A percentile compares a stretch with the other conserved stretches of the same genome.
These are phyloP conservation scores for Branchipolynoe longqiensis DNA, from an alignment of 2,888 invertebrate species.

Conservation along the genomic window DNA sequence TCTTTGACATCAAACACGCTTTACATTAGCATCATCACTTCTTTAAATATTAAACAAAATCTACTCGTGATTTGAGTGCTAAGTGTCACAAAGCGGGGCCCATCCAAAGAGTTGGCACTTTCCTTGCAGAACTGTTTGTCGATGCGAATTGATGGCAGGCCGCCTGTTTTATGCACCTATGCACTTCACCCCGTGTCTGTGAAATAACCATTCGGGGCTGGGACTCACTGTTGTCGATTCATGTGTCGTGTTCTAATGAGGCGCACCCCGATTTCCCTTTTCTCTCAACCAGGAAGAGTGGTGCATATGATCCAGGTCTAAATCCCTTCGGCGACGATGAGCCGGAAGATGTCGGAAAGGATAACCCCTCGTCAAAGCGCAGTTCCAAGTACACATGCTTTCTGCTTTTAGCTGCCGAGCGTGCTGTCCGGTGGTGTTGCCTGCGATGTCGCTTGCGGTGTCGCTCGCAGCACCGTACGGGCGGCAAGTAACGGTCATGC, in stretches of 20 bases:
- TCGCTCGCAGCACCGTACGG: neutral
- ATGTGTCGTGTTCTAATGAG: constrained; percentile 20
- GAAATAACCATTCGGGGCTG: neutral
- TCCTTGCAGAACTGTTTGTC: neutral
- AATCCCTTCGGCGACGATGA: constrained; percentile 60
- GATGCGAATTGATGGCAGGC: too few relatives aligned
- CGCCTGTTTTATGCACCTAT: too few relatives aligned
- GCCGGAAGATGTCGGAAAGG: constrained; percentile 51
- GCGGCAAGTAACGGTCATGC: neutral
- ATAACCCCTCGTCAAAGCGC: neutral
- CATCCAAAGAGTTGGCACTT: constrained; percentile 10
- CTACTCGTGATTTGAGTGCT: too few relatives aligned
- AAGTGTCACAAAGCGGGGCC: too few relatives aligned
- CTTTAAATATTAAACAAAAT: too few relatives aligned
- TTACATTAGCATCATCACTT: too few relatives aligned
- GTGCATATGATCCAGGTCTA: constrained; percentile 51
- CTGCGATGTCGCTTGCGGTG: too few relatives aligned
- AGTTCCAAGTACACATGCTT: constrained; percentile 52
- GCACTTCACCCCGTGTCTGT: neutral
- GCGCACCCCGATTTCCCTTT: constrained; percentile 23
- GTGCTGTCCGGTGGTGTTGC: too few relatives aligned
- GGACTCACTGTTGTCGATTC: neutral
- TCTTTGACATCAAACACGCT: too few relatives aligned
- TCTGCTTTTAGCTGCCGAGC: neutral
- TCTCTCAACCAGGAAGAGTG: constrained; percentile 44